Percentiles rank a stretch among this genome's conserved stretches.
phyloP scores from a whole-genome alignment of 2,797 vertebrate genomes.

The Periophthalmus magnuspinnatus region DNA sequence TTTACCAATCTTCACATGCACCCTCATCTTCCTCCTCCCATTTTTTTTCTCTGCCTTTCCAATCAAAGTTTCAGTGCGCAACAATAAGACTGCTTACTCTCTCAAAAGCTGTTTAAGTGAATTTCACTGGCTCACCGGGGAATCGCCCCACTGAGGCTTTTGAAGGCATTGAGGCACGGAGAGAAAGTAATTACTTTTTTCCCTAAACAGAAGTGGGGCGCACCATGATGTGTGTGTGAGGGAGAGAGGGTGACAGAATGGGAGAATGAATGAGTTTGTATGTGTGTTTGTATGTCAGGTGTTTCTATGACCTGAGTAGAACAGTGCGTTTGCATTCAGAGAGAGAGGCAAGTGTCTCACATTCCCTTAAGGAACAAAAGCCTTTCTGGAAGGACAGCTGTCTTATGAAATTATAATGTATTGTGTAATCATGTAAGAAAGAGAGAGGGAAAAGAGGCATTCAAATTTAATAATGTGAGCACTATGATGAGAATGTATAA shows the following conservation, averaged over 20 bases:
- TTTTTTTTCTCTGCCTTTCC: conserved; percentile 62
- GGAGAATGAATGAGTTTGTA: conserved; percentile 46
- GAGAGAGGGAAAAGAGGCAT: not conserved
- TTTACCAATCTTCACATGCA: conserved; percentile 63
- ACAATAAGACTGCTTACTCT: conserved; percentile 82
- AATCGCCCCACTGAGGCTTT: conserved; percentile 77
- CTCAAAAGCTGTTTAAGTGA: conserved; percentile 82
- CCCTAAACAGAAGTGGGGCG: conserved; percentile 77
- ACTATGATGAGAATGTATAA: not conserved
- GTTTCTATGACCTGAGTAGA: conserved; percentile 37
- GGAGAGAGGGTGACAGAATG: conserved; percentile 21
- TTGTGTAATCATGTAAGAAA: too few relatives aligned
- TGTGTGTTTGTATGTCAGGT: conserved; percentile 40
- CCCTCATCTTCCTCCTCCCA: conserved; percentile 43
- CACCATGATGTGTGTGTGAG: conserved; percentile 53
- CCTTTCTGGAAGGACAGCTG: conserved; percentile 21
- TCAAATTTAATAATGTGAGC: not conserved
- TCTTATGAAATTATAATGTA: not conserved
- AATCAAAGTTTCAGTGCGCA: conserved; percentile 76
- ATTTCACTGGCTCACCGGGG: conserved; percentile 78
- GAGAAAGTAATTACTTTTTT: conserved; percentile 82
- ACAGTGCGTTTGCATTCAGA: conserved; percentile 28
- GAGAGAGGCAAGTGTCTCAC: conserved; percentile 31
- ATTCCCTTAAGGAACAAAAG: conserved; percentile 31
- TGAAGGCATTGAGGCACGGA: conserved; percentile 79